Percentiles rank a stretch among this genome's conserved stretches.
phyloP scores from a whole-genome alignment of 2,888 invertebrate genomes.

The Drosophila kuntzei region DNA sequence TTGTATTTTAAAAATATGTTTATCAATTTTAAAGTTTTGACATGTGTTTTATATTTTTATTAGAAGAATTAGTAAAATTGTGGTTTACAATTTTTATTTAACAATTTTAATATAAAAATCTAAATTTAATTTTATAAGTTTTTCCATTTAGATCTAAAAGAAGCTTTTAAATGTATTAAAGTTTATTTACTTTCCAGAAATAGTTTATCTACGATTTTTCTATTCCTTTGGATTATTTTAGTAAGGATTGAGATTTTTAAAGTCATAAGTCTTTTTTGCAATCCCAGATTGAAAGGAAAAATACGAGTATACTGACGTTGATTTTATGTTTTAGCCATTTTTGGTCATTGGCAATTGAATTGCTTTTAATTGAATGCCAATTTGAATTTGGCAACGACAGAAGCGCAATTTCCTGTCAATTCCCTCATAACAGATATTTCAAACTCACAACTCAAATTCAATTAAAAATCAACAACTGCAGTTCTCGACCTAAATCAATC shows the following conservation, averaged over 20 bases:
- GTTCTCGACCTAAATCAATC: conserved; percentile 52
- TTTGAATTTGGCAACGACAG: conserved; percentile 41
- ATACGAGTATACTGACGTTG: conserved; percentile 23
- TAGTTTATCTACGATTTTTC: no score
- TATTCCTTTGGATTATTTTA: no score
- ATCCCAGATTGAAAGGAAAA: conserved; percentile 58
- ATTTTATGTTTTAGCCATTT: background rate
- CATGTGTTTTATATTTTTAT: no score
- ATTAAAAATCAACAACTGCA: conserved; percentile 51
- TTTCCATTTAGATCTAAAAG: no score
- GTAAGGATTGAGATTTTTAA: background rate
- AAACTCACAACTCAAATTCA: conserved; percentile 55
- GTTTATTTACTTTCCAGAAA: no score
- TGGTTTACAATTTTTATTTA: no score
- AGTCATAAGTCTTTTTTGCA: background rate
- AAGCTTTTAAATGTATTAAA: no score
- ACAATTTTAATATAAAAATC: no score
- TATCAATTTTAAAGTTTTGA: no score
- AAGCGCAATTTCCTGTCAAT: conserved; percentile 68
- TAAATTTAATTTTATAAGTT: no score
- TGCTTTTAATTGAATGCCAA: conserved; percentile 68
- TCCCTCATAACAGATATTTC: conserved; percentile 39
- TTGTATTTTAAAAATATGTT: no score
- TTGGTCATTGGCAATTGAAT: conserved; percentile 43
- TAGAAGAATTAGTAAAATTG: no score